A percentile compares a stretch with the other conserved stretches of the same genome.
Conservation (phyloP, 2,888 invertebrate genomes). For the Caenorhabditis macrosperma region DNA sequence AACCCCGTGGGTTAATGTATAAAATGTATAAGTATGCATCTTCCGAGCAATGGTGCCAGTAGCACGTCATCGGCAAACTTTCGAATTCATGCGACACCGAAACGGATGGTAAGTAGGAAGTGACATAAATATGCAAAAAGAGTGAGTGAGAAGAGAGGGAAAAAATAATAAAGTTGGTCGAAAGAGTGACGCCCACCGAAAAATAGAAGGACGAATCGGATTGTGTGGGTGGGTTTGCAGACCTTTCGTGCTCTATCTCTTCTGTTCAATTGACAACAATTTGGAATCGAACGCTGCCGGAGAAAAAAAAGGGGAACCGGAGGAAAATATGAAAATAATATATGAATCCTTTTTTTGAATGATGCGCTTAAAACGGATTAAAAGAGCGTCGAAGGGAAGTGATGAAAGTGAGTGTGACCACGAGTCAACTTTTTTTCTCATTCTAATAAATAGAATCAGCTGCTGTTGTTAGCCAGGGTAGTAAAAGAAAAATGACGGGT, state of each 20-base stretch:
- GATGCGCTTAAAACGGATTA: no score
- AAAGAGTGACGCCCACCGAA: constrained; percentile 8
- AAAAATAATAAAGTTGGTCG: constrained; percentile 31
- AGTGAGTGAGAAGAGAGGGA: constrained; percentile 16
- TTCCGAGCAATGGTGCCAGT: neutral
- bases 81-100: neutral
- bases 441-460: constrained; percentile 4
- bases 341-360: no score
- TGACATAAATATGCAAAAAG: constrained; percentile 37
- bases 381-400: no score
- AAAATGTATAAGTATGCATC: no score
- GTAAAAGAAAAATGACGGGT: neutral
- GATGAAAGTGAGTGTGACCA: neutral
- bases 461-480: neutral
- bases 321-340: no score
- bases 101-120: constrained; percentile 16
- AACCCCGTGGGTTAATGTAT: constrained; percentile 9
- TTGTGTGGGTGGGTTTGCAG: constrained; percentile 27
- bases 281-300: constrained; percentile 23
- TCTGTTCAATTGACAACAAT: constrained; percentile 42
- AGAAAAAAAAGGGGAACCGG: neutral
- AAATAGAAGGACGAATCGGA: constrained; percentile 10
- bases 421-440: neutral
- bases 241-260: constrained; percentile 28
- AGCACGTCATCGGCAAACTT: constrained; percentile 11